phyloP scores from a whole-genome alignment of 1,140 invertebrate species.

The Diorhabda carinulata region DNA sequence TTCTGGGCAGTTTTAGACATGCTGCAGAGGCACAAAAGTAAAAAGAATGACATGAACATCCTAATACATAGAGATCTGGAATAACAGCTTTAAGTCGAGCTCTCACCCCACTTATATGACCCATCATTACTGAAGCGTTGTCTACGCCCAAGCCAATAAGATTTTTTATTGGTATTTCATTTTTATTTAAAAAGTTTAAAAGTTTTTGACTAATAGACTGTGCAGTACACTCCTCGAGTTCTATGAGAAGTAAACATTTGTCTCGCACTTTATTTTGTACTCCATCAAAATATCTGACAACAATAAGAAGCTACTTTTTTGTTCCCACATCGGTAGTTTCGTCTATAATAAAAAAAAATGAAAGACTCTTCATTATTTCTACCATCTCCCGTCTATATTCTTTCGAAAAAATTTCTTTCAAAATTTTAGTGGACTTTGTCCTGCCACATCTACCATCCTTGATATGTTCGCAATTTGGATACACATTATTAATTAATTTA shows the following conservation, averaged over 20 bases:
- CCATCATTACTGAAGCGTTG: constrained; percentile 21
- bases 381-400: constrained; percentile 16
- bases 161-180: neutral
- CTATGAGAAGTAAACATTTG: constrained; percentile 12
- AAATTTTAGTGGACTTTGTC: constrained; percentile 18
- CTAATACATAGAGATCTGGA: constrained; percentile 18
- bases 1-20: constrained; percentile 18
- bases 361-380: constrained; percentile 5
- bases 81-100: constrained; percentile 8
- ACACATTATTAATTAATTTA: constrained; percentile 24
- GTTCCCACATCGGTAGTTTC: constrained; percentile 22
- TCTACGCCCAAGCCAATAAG: constrained; percentile 17
- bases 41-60: constrained; percentile 22
- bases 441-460: constrained; percentile 17
- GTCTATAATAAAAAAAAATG: constrained; percentile 22
- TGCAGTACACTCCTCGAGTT: constrained; percentile 17
- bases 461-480: constrained; percentile 25
- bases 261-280: constrained; percentile 8
- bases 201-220: constrained; percentile 8
- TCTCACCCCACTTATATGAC: constrained; percentile 14
- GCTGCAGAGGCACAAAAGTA: constrained; percentile 24
- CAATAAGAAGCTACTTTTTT: constrained; percentile 8
- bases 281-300: constrained; percentile 1
- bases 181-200: constrained; percentile 7
- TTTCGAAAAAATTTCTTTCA: constrained; percentile 11